These are phyloP conservation scores for Plodia interpunctella DNA, from an alignment of 1,140 invertebrate genomes.

Conservation along the genomic window DNA sequence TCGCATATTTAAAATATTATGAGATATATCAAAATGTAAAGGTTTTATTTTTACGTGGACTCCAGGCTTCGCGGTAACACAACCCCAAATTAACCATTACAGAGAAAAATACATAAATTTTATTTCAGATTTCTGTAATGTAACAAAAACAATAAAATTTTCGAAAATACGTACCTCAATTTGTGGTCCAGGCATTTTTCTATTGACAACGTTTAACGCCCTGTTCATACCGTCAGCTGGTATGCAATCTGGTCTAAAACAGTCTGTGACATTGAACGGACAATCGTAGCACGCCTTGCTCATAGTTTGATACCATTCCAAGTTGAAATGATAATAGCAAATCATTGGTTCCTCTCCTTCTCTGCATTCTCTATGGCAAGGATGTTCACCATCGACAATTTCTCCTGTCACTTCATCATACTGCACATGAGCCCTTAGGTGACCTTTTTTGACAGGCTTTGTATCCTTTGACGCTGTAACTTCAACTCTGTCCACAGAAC, in stretches of 20 bases:
- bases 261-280: slow-evolving; percentile 86
- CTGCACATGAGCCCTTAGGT: slow-evolving; percentile 45
- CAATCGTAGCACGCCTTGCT: slow-evolving; percentile 93
- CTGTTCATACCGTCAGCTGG: slow-evolving; percentile 87
- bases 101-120: no score
- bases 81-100: no score
- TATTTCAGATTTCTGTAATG: no score
- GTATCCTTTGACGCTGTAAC: slow-evolving; percentile 11
- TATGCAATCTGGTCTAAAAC: slow-evolving; percentile 87
- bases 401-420: slow-evolving; percentile 66
- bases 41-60: no score
- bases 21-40: no score
- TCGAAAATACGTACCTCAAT: slow-evolving; percentile 81
- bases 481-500: neutral
- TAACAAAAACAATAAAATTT: no score
- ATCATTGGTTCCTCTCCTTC: slow-evolving; percentile 78
- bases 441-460: slow-evolving; percentile 33
- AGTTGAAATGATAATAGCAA: slow-evolving; percentile 83
- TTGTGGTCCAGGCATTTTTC: slow-evolving; percentile 90
- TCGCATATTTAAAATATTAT: no score
- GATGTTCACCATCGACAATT: slow-evolving; percentile 59
- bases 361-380: slow-evolving; percentile 72
- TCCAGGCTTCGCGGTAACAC: no score
- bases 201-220: slow-evolving; percentile 87
- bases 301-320: slow-evolving; percentile 90